Base-by-base conservation (phyloP, 2,113 vertebrate genomes). In the Chionis minor region DNA sequence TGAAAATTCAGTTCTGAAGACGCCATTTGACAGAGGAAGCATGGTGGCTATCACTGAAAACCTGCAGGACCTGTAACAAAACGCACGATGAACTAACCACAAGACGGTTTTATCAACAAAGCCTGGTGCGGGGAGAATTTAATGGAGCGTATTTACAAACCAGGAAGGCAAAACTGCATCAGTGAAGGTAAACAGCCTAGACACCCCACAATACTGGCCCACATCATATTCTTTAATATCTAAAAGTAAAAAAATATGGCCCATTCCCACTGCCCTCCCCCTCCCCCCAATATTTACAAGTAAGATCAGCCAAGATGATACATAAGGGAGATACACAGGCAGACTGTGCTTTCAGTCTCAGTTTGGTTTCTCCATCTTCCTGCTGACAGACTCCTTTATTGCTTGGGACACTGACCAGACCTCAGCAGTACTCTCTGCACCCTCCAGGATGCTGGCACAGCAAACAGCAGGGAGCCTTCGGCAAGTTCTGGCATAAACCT, bases 201-300 rank as follows among this genome's bases (percentile, higher is more conserved):
- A 98, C 96, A 96, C 77, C 96, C 92, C 96, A 98, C 96, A 97
- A 96, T 96, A 98, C 97, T 98, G 98, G 97, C 97, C 97, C 97
- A 97, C 94, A 92, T 95, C 51, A 96, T 94, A 79, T 35, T 97
- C 92, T 97, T 97, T 96, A 97, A 95, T 96, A 97, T 86, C 95
- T 97, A 96, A 96, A 95, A 96, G 95, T 98, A 98, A 97, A 98
- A 98, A 98, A 98, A 98, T 95, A 98, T 66, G 93, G 77, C 88
- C 91, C 89, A 94, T 95, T 95, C 90, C 92, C 86, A 71, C 42
- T 70, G 59, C 82, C 86, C 81, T 44, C 94, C 95, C 91, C 88
- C 94, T n/a, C 40, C 70, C 92, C 65, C 15, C 56, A 5, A 66
- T 98, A 97, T 97, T 96, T 97, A 98, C 91, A 97, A 88, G 74